phyloP scores from a whole-genome alignment of 2,113 vertebrate genomes.

The Oophaga pumilio region DNA sequence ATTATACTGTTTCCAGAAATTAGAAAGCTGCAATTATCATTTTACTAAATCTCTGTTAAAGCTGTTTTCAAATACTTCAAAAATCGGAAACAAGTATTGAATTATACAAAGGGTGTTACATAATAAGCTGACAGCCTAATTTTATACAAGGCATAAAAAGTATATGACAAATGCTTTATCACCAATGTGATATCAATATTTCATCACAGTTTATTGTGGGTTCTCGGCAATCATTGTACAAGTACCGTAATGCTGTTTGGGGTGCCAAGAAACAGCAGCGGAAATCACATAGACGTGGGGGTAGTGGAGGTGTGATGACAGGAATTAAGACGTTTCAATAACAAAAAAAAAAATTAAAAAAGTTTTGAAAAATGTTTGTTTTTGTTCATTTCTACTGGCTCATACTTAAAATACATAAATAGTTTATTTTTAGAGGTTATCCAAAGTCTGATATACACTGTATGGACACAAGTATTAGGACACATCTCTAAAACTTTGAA shows the following conservation, averaged over 20 bases:
- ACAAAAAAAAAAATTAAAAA: slow-evolving; percentile 34
- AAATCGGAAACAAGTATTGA: not conserved
- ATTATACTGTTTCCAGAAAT: slow-evolving; percentile 22
- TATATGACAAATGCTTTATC: not conserved
- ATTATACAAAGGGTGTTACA: not conserved
- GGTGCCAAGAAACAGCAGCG: slow-evolving; percentile 30
- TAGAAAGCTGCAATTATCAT: not conserved
- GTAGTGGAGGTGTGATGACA: slow-evolving; percentile 41
- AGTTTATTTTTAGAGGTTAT: not conserved
- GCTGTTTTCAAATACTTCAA: not conserved
- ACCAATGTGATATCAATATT: not conserved
- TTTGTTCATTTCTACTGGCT: not conserved
- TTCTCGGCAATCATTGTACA: slow-evolving; percentile 6
- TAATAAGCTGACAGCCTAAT: not conserved
- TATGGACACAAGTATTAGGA: too few relatives aligned
- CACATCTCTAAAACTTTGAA: too few relatives aligned
- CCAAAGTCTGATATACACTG: not conserved
- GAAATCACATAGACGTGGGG: slow-evolving; percentile 30
- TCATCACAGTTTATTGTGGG: not conserved
- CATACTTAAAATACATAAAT: not conserved
- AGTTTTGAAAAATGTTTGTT: slow-evolving; percentile 33
- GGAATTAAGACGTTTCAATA: slow-evolving; percentile 53
- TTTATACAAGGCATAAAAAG: too few relatives aligned
- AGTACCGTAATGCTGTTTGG: not conserved
- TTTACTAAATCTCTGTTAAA: not conserved